Conservation (phyloP, 1,140 invertebrate genomes). For the Macrosteles quadrilineatus region DNA sequence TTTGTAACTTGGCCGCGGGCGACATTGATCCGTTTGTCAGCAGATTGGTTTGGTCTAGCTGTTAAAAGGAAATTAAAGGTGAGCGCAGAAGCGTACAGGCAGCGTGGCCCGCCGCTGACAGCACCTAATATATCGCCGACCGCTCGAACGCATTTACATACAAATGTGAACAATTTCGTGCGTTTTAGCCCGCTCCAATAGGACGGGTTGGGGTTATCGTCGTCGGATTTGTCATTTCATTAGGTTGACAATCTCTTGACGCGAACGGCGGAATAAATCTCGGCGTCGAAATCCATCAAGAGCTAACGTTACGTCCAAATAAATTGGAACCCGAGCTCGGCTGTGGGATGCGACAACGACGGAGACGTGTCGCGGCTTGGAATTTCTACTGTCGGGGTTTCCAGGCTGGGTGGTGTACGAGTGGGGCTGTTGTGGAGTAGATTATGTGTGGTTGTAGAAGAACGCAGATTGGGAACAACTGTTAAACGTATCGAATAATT, state of each 20-base stretch:
- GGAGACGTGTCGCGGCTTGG: too few relatives aligned
- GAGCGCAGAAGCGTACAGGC: conserved; percentile 9
- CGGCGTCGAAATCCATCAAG: neutral
- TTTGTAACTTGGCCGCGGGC: too few relatives aligned
- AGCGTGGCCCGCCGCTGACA: neutral
- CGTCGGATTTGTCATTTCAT: conserved; percentile 14
- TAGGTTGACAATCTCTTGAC: conserved; percentile 4
- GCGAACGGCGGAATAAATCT: conserved; percentile 3
- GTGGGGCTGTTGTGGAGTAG: too few relatives aligned
- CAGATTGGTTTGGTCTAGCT: neutral
- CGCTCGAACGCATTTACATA: conserved; percentile 17
- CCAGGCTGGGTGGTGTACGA: too few relatives aligned
- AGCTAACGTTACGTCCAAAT: too few relatives aligned
- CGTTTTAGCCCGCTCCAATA: conserved; percentile 7
- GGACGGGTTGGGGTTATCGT: neutral
- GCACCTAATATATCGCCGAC: conserved; percentile 12
- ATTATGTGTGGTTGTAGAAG: too few relatives aligned
- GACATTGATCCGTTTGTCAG: too few relatives aligned
- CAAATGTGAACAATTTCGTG: conserved; percentile 29
- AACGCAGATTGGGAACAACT: too few relatives aligned
- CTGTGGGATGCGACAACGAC: too few relatives aligned
- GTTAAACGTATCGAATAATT: too few relatives aligned
- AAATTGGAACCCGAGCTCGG: too few relatives aligned
- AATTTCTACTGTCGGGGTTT: too few relatives aligned
- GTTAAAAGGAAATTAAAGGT: conserved; percentile 2